Conservation (phyloP, 2,113 vertebrate genomes). For the Miniopterus natalensis region DNA sequence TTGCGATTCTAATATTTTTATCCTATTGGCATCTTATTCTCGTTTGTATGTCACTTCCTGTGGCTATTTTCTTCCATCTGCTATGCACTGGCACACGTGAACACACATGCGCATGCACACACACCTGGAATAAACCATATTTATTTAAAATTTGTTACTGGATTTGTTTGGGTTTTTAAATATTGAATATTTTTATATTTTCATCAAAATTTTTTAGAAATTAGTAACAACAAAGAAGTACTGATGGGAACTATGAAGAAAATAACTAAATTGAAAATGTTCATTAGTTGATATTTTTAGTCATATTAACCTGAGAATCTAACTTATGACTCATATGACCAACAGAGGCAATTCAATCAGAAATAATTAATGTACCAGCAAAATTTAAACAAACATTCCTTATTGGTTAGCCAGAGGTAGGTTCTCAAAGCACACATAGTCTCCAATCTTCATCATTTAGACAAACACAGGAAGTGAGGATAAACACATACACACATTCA, state of each 20-base stretch:
- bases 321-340: not conserved
- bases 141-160: not conserved
- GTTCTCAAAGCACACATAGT: not conserved
- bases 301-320: not conserved
- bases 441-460: not conserved
- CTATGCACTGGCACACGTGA: not conserved
- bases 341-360: not conserved
- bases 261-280: slow-evolving; percentile 2
- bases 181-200: not conserved
- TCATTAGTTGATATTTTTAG: not conserved
- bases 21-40: not conserved
- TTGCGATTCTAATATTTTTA: slow-evolving; percentile 7
- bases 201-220: not conserved
- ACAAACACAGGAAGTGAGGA: not conserved
- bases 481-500: not conserved
- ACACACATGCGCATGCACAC: not conserved
- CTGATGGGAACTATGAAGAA: not conserved
- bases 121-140: not conserved
- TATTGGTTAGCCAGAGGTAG: not conserved
- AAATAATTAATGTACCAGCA: not conserved
- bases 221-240: not conserved
- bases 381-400: not conserved
- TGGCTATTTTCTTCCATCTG: slow-evolving; percentile 1
- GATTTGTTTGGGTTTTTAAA: not conserved
- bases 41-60: not conserved